These are phyloP conservation scores for Poecilia latipinna DNA, from an alignment of 2,113 vertebrate species.

Conservation along the genomic window DNA sequence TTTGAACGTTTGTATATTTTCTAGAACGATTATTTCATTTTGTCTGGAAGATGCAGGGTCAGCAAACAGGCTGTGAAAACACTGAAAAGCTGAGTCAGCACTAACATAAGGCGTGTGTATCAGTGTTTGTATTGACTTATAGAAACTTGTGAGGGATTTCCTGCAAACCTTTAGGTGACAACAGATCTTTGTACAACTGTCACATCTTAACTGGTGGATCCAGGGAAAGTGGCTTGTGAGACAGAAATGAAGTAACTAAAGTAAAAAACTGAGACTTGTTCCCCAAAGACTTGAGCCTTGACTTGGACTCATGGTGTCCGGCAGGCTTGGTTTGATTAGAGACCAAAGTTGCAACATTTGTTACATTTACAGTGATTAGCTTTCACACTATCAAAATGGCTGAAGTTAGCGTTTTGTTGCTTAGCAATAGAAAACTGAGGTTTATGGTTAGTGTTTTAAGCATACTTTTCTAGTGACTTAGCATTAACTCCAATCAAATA, in stretches of 20 bases:
- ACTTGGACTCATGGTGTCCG: no score
- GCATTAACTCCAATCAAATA: no score
- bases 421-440: no score
- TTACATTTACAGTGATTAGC: no score
- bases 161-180: constrained; percentile 24
- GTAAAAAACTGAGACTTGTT: no score
- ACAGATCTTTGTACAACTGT: constrained; percentile 19
- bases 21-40: constrained; percentile 39
- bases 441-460: no score
- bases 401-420: no score
- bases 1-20: constrained; percentile 13
- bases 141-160: constrained; percentile 32
- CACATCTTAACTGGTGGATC: constrained; percentile 21
- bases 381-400: no score
- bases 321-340: no score
- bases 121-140: constrained; percentile 15
- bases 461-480: no score
- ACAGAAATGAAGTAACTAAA: background rate
- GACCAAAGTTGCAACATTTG: no score
- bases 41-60: constrained; percentile 36
- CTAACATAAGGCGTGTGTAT: constrained; percentile 21
- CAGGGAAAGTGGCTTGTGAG: background rate
- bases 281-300: no score
- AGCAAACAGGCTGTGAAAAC: constrained; percentile 41
- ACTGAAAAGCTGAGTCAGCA: constrained; percentile 38